Evolutionary conservation across 2,888 invertebrate species (phyloP).

Genomic region (Dynastes maya): DNA sequence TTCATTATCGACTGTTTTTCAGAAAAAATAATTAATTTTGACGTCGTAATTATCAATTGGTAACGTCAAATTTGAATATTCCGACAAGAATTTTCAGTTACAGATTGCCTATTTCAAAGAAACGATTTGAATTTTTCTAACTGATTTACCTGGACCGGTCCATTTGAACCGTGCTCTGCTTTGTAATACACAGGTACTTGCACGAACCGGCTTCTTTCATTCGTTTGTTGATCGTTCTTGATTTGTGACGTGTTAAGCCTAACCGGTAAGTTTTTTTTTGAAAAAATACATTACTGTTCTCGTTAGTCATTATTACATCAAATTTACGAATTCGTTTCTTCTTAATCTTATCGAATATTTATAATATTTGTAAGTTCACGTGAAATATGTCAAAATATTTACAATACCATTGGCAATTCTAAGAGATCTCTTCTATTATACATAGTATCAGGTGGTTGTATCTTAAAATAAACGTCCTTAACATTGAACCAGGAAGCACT

Average conservation of each 20-base stretch:
- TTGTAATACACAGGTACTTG: slow-evolving; percentile 55
- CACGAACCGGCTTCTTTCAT: slow-evolving; percentile 67
- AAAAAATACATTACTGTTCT: slow-evolving; percentile 26
- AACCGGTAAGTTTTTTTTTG: slow-evolving; percentile 65
- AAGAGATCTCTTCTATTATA: neutral
- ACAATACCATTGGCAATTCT: neutral
- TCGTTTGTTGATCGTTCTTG: slow-evolving; percentile 63
- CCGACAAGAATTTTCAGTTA: slow-evolving; percentile 38
- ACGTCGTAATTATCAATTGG: slow-evolving; percentile 48
- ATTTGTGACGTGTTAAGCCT: slow-evolving; percentile 64
- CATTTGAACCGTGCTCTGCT: slow-evolving; percentile 62
- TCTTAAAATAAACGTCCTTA: slow-evolving; percentile 49
- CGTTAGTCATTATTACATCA: slow-evolving; percentile 3
- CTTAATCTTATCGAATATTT: slow-evolving; percentile 33
- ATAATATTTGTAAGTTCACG: slow-evolving; percentile 11
- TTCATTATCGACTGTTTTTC: slow-evolving; percentile 46
- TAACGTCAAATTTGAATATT: slow-evolving; percentile 53
- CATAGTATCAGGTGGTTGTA: slow-evolving; percentile 33
- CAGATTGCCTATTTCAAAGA: slow-evolving; percentile 17
- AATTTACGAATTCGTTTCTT: neutral
- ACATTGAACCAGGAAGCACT: slow-evolving; percentile 44
- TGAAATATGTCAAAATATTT: slow-evolving; percentile 23
- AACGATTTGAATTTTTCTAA: slow-evolving; percentile 62
- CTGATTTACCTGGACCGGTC: slow-evolving; percentile 59
- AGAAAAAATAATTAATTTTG: slow-evolving; percentile 52